A percentile compares a stretch with the other conserved stretches of the same genome.
Evolutionary conservation across 2,113 vertebrate genomes (phyloP).

Genomic region (Brachionichthys hirsutus): DNA sequence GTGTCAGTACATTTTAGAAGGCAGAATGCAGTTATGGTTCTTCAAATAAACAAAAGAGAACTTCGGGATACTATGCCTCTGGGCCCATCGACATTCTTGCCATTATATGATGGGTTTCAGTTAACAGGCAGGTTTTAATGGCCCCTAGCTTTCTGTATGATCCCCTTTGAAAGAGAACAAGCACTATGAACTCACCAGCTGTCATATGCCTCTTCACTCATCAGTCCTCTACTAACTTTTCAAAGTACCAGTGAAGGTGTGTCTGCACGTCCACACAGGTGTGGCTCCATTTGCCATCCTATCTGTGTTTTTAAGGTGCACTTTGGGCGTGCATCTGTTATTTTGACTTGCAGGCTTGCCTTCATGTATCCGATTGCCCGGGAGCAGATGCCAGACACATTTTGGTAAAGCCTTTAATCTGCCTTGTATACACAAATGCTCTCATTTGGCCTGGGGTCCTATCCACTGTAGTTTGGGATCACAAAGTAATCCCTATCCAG

Average conservation of each 20-base stretch:
- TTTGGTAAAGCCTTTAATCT: constrained; percentile 73
- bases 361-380: constrained; percentile 55
- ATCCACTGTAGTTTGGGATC: constrained; percentile 33
- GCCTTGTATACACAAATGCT: constrained; percentile 59
- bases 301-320: constrained; percentile 29
- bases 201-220: constrained; percentile 42
- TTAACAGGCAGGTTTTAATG: constrained; percentile 44
- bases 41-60: constrained; percentile 28
- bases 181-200: constrained; percentile 52
- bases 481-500: constrained; percentile 39
- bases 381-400: constrained; percentile 68
- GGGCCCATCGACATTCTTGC: constrained; percentile 45
- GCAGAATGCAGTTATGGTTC: neutral
- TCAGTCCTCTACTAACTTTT: constrained; percentile 42
- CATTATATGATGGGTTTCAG: constrained; percentile 62
- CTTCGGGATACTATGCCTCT: constrained; percentile 28
- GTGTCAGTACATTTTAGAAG: neutral
- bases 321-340: constrained; percentile 59
- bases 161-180: constrained; percentile 51
- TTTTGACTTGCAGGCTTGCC: constrained; percentile 37
- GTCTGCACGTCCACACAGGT: constrained; percentile 17
- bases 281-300: constrained; percentile 30
- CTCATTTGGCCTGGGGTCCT: constrained; percentile 44
- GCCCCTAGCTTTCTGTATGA: constrained; percentile 39
- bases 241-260: constrained; percentile 29